Base-by-base conservation (phyloP, 2,797 vertebrate genomes). In the Parauchenoglanis ngamensis region DNA sequence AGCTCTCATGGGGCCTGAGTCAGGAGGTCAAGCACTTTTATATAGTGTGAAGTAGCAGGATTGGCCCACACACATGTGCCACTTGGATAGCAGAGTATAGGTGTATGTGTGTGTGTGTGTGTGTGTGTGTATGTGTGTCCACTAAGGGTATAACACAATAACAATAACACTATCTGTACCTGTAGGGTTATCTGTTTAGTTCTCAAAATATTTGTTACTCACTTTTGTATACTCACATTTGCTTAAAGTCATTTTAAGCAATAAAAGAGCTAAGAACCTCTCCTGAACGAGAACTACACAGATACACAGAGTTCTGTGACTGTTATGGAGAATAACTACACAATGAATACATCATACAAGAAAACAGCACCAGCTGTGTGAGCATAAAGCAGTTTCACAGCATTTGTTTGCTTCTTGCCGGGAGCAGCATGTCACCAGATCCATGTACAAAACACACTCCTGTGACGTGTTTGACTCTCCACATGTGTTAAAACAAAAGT, bases 11-110 rank as follows among this genome's bases (percentile, higher is more conserved):
- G 79, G 83, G 28, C 57, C 63, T 61, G 70, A 76, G 70, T 76
- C 84, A 72, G 52, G 49, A 57, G 83, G 67, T 84, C 83, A 72
- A 40, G 31, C 67, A 84, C 49, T 40, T 19, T 28, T 68, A n/a
- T 35, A 40, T 8, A 57, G 65, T 44, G 65, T 72, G 44, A 83
- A 54, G 63, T 83, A 52, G 44, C 21, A 57, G 67, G 31, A 59
- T 3, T 57, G 52, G 23, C 35, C 15, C 54, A 40, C 28, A 84
- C 15, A 57, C 83, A 61, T 68, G n/a, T 83, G 28, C 40, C 78
- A 25, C 31, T 23, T 59, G 56, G 28, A 61, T 1, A 17, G 17
- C 21, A 28, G 31, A 28, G n/a, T 28, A 54, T 77, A 52, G 28
- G 28, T 25, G 12, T 12, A n/a, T 77, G n/a, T 49, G 49, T 49